A percentile compares a stretch with the other conserved stretches of the same genome.
These are phyloP conservation scores for Arizona elegans DNA, from an alignment of 2,113 vertebrate species.

Conservation along the genomic window DNA sequence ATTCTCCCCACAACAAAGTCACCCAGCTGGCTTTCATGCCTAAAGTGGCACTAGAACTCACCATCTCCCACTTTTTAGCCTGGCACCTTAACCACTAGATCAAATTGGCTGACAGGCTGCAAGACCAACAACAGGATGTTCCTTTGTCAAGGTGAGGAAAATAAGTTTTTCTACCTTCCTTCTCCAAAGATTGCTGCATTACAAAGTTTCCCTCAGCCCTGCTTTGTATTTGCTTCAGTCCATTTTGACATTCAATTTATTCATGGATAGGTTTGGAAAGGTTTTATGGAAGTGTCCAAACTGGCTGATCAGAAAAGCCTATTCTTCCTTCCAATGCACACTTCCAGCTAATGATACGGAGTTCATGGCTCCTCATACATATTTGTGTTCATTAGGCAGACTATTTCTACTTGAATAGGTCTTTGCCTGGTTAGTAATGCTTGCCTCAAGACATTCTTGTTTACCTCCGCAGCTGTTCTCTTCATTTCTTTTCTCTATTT, in stretches of 20 bases:
- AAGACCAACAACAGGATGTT: neutral
- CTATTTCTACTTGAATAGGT: neutral
- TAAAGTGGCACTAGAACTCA: neutral
- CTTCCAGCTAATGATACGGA: neutral
- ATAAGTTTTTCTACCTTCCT: neutral
- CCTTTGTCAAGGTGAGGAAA: neutral
- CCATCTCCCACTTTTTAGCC: neutral
- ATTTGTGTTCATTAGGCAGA: neutral
- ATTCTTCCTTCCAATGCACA: neutral
- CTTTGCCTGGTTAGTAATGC: neutral
- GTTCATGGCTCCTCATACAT: conserved; percentile 27
- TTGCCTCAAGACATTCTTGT: neutral
- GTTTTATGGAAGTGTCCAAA: neutral
- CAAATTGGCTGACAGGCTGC: neutral
- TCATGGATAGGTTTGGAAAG: neutral
- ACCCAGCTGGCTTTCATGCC: neutral
- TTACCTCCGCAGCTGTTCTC: neutral
- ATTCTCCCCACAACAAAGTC: neutral
- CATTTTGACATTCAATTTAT: neutral
- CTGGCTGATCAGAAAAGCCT: neutral
- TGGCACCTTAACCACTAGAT: neutral
- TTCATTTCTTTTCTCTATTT: neutral
- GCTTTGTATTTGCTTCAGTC: neutral
- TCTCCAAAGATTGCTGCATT: neutral
- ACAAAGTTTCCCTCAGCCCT: neutral